Conservation (phyloP, 2,888 invertebrate genomes). For the Anticlea derivata region DNA sequence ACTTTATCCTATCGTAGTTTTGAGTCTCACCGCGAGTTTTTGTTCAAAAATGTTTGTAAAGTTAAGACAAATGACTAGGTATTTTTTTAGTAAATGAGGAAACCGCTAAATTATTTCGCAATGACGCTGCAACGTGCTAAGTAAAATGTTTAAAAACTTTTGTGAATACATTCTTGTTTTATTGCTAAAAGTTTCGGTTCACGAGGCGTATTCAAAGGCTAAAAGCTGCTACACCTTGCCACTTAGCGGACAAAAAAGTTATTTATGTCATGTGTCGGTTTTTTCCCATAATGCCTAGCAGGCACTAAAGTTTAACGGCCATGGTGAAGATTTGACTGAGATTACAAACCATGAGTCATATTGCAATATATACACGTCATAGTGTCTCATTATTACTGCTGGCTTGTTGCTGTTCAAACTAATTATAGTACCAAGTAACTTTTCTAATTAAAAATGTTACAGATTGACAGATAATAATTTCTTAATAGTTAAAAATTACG, state of each 20-base stretch:
- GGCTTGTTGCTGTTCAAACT: neutral
- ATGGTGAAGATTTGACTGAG: slow-evolving; percentile 36
- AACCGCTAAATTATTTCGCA: too few relatives aligned
- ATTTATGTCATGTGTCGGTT: slow-evolving; percentile 36
- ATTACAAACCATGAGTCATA: slow-evolving; percentile 40
- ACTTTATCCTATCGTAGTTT: too few relatives aligned
- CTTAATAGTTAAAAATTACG: too few relatives aligned
- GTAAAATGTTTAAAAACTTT: slow-evolving; percentile 2
- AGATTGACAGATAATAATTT: too few relatives aligned
- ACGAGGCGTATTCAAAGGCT: slow-evolving; percentile 1
- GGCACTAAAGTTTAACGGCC: slow-evolving; percentile 39
- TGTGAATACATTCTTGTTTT: neutral
- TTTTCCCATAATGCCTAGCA: slow-evolving; percentile 36
- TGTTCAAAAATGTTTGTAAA: too few relatives aligned
- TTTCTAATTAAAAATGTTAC: too few relatives aligned
- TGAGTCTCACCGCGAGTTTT: too few relatives aligned
- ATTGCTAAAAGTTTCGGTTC: slow-evolving; percentile 2
- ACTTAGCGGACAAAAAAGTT: slow-evolving; percentile 28
- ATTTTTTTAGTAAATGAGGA: too few relatives aligned
- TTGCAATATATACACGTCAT: slow-evolving; percentile 24
- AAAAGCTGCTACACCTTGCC: slow-evolving; percentile 17
- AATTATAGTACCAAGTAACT: too few relatives aligned
- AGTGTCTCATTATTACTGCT: slow-evolving; percentile 2
- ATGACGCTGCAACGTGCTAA: too few relatives aligned
- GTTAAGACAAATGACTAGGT: too few relatives aligned